Evolutionary conservation across 2,113 vertebrate species (phyloP), one percentile per base, ranked within the genome.

Genomic region (Poeciliopsis occidentalis): DNA sequence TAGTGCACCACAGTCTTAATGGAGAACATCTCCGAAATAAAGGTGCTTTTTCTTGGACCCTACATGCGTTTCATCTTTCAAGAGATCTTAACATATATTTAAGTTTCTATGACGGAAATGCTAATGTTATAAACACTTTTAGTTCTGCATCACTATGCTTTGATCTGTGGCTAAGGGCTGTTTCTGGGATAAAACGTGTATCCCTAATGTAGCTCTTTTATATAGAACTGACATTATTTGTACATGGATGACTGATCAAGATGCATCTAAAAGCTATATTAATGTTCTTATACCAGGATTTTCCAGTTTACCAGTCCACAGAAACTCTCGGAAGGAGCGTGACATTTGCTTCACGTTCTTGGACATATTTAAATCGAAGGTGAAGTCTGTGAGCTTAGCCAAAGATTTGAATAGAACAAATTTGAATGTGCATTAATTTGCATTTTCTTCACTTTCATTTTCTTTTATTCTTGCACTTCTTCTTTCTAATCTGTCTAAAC

Each of bases 371-470:
- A 64, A 22, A 86, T 88, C 3, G n/a, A n/a, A 4, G 73, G 26
- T 62, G 8, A 64, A 17, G n/a, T 60, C 13, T 22, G 12, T 64
- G 64, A 62, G 54, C 27, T 79, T 64, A 69, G 27, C 60, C 0
- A 11, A 67, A 15, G 75, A 87, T 92, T 90, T 88, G 79, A 89
- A 79, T 90, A 32, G 15, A 19, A 29, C 64, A 39, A 39, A 91
- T 90, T 90, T 92, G 88, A 90, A 90, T 91, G 71, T 19, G 13
- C 22, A 39, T 11, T 30, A 0, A 85, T 89, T 90, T 89, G 76
- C 64, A 63, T 89, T 74, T 76, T 7, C 60, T 82, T 51, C 31
- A 69, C 30, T 69, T 64, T 39, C 29, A 67, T 64, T 24, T 63
- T 69, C 17, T 8, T 31, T 64, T 27, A 61, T 67, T 73, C 68